Evolutionary conservation across 2,113 vertebrate species (phyloP).

Genomic region (Halichoeres trimaculatus): DNA sequence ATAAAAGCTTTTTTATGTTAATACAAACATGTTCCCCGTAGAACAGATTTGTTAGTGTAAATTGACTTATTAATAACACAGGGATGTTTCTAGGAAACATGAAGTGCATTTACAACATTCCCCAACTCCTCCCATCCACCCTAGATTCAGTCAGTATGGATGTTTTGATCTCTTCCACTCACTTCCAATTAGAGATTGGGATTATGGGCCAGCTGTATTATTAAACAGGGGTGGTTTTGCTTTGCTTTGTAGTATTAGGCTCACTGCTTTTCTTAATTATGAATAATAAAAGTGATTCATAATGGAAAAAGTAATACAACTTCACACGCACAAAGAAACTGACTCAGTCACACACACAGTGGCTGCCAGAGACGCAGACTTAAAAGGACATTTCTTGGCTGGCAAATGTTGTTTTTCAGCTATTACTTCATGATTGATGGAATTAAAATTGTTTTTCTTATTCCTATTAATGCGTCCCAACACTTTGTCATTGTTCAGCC

Average conservation of each 20-base stretch:
- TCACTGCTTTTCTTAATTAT: slow-evolving; percentile 79
- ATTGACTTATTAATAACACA: not conserved
- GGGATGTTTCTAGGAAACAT: not conserved
- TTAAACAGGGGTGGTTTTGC: slow-evolving; percentile 61
- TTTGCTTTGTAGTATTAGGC: slow-evolving; percentile 73
- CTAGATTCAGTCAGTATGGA: slow-evolving; percentile 12
- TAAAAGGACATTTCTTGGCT: slow-evolving; percentile 77
- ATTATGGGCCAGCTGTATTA: slow-evolving; percentile 70
- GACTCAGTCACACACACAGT: slow-evolving; percentile 43
- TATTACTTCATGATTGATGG: slow-evolving; percentile 76
- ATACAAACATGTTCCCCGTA: not conserved
- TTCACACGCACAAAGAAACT: slow-evolving; percentile 51
- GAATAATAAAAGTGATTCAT: slow-evolving; percentile 83
- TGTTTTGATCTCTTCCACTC: slow-evolving; percentile 66
- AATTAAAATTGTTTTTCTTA: slow-evolving; percentile 67
- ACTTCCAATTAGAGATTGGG: slow-evolving; percentile 68
- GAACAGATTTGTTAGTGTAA: not conserved
- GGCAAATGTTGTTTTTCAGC: slow-evolving; percentile 65
- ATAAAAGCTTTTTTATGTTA: not conserved
- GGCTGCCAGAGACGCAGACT: slow-evolving; percentile 61
- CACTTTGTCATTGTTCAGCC: slow-evolving; percentile 72
- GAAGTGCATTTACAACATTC: slow-evolving; percentile 15
- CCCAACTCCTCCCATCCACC: not conserved
- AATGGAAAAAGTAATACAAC: slow-evolving; percentile 73
- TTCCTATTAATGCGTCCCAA: slow-evolving; percentile 72